A percentile compares a stretch with the other conserved stretches of the same genome.
phyloP scores from a whole-genome alignment of 1,140 invertebrate genomes.

The Formica exsecta region DNA sequence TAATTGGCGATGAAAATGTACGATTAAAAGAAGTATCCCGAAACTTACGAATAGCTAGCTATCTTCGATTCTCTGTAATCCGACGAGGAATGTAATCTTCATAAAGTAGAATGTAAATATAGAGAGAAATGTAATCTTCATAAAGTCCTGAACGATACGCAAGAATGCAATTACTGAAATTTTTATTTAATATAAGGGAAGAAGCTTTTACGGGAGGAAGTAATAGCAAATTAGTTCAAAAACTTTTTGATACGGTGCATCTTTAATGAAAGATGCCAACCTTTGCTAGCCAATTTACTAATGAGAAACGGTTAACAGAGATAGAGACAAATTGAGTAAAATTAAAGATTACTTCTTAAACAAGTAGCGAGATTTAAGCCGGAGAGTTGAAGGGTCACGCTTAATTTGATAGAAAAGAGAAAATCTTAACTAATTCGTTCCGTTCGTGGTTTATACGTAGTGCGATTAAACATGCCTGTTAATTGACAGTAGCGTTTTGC shows the following conservation, averaged over 20 bases:
- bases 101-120: too few relatives aligned
- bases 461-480: background rate
- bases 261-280: constrained; percentile 64
- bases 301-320: constrained; percentile 70
- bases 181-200: constrained; percentile 58
- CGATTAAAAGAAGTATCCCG: constrained; percentile 1
- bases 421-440: constrained; percentile 14
- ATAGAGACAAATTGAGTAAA: constrained; percentile 66
- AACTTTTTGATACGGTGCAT: constrained; percentile 66
- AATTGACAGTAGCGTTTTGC: constrained; percentile 29
- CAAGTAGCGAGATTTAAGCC: constrained; percentile 31
- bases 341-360: constrained; percentile 71
- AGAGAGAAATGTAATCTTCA: constrained; percentile 41
- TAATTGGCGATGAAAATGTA: background rate
- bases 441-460: background rate
- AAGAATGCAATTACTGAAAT: constrained; percentile 38
- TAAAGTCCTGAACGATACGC: background rate
- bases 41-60: constrained; percentile 5
- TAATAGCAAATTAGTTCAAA: constrained; percentile 69
- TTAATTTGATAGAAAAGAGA: constrained; percentile 11
- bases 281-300: constrained; percentile 68
- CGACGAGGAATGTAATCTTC: constrained; percentile 35
- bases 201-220: constrained; percentile 34
- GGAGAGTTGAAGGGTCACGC: background rate
- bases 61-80: constrained; percentile 4